phyloP scores from a whole-genome alignment of 2,113 vertebrate species.

The Osmerus mordax region DNA sequence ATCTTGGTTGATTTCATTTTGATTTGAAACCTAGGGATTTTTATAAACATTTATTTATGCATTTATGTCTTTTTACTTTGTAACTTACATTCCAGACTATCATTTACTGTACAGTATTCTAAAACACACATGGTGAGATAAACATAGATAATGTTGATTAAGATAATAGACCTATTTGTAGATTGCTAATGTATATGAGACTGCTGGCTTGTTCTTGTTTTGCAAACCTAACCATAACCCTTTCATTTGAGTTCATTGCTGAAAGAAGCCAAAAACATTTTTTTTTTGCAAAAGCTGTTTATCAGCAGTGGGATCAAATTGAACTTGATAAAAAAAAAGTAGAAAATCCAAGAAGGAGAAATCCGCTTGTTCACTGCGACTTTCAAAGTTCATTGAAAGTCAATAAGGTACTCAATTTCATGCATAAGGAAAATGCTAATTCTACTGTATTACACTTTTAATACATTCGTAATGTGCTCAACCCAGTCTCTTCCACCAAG shows the following conservation, averaged over 20 bases:
- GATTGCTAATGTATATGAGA: too few species aligned
- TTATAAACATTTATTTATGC: too few species aligned
- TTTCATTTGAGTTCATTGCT: background rate
- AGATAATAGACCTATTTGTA: too few species aligned
- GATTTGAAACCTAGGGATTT: too few species aligned
- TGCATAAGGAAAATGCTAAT: background rate
- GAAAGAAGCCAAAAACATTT: background rate
- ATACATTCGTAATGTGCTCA: too few species aligned
- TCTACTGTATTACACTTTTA: too few species aligned
- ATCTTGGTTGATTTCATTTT: too few species aligned
- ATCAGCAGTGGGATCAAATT: background rate
- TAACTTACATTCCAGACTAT: too few species aligned
- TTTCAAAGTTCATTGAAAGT: background rate
- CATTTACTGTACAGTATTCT: too few species aligned
- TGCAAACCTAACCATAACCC: background rate
- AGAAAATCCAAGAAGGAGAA: background rate
- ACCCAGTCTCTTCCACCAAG: background rate
- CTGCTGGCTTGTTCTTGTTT: background rate
- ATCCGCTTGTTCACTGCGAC: background rate
- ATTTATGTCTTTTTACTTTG: too few species aligned
- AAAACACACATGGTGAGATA: too few species aligned
- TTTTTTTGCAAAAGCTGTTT: background rate
- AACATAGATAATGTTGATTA: too few species aligned
- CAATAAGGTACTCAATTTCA: background rate
- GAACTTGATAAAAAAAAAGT: background rate